Base-by-base conservation (phyloP, 2,888 invertebrate genomes). In the Drosophila gaucha region DNA sequence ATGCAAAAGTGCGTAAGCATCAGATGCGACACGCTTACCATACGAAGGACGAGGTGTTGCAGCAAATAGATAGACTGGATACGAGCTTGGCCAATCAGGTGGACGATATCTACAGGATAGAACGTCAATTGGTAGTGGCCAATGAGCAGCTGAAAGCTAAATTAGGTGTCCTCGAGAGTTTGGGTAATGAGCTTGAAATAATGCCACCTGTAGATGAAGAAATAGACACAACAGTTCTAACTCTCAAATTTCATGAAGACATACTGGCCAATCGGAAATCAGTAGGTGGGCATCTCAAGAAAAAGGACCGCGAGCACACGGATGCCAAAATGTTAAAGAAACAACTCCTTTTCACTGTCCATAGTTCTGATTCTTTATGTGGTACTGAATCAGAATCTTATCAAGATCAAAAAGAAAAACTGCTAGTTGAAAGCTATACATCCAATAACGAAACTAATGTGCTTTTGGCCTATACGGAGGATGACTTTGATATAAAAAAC, bases 1-100 rank as follows among this genome's bases (percentile, higher is more conserved):
- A 94, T 30, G 93, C 94, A 3, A 94, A 94, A 90, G 93, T 94
- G 5, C 93, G 94, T 76, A 92, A 94, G 66, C 94, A 94, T 78
- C 90, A 90, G 64, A 77, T 89, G 57, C 82, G 84, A 36, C 80
- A 76, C 47, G 88, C 86, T 18, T 88, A 88, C 41, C 88, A 88
- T 46, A 90, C 86, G 0, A 89, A 90, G 56, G 86, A 74, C 30
- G 89, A 90, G 54, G 86, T 88, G 41, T 54, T 89, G 67, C 76
- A 84, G 54, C 90, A 90, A 62, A 90, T 90, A 57, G 86, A 89
- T 44, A 75, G 77, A 44, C 92, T 94, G 43, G 93, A 94, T 65
- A 92, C 92, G 43, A 93, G 93, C 41, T 80, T 94, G 77, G 91
- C 92, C 1, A 89, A 86, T 33, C 93, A 93, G 6, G 91, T 92